phyloP scores from a whole-genome alignment of 2,113 vertebrate genomes.

The Chauna torquata region DNA sequence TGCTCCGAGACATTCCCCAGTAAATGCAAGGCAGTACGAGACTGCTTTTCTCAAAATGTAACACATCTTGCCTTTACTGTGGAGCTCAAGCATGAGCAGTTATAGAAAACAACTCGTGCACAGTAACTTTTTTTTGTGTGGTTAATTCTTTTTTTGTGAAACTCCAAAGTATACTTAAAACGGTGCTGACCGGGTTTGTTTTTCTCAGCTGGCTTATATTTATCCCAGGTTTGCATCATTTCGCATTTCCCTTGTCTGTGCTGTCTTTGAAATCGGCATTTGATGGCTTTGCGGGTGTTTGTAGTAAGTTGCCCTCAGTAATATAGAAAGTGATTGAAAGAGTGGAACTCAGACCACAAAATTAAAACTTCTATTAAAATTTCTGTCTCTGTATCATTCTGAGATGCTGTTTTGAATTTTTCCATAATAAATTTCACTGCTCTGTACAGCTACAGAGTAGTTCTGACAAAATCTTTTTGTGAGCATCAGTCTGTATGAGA shows the following conservation, averaged over 20 bases:
- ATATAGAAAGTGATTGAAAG: background rate
- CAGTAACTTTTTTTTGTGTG: background rate
- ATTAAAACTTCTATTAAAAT: background rate
- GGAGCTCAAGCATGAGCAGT: background rate
- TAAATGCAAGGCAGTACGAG: background rate
- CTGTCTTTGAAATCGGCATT: background rate
- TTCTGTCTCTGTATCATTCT: background rate
- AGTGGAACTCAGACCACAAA: background rate
- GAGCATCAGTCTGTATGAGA: background rate
- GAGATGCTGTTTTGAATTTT: background rate
- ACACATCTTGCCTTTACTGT: background rate
- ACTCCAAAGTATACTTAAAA: background rate
- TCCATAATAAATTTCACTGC: background rate
- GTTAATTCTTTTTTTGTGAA: background rate
- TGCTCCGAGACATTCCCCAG: conserved; percentile 16
- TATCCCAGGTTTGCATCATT: background rate
- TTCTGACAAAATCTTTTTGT: background rate
- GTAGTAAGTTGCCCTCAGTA: background rate
- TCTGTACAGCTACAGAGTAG: background rate
- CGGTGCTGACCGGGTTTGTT: background rate
- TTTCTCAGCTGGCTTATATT: background rate
- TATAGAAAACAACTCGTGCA: background rate
- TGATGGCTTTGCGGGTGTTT: background rate
- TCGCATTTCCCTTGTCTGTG: background rate
- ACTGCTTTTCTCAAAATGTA: background rate